These are phyloP conservation scores for Atta cephalotes DNA, from an alignment of 1,140 invertebrate species.

Conservation along the genomic window DNA sequence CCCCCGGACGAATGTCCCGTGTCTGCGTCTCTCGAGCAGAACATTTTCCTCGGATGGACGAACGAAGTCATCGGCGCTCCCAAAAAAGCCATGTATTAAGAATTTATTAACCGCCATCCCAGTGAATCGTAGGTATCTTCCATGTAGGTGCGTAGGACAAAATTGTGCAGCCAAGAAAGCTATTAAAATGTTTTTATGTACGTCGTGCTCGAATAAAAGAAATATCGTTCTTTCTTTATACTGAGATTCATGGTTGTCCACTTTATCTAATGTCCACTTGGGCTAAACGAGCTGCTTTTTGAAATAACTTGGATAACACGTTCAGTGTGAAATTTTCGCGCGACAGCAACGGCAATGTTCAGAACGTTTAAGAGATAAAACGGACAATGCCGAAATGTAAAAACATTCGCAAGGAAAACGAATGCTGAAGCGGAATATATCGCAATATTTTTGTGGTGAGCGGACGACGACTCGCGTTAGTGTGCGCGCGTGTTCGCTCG, in stretches of 20 bases:
- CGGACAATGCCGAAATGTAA: not conserved
- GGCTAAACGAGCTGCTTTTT: constrained; percentile 45
- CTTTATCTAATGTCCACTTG: constrained; percentile 23
- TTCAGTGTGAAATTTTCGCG: not conserved
- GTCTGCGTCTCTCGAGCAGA: constrained; percentile 68
- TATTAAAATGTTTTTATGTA: constrained; percentile 18
- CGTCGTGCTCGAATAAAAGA: not conserved
- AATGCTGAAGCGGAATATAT: not conserved
- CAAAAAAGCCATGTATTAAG: constrained; percentile 67
- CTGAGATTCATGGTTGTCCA: constrained; percentile 9
- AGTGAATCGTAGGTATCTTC: constrained; percentile 3
- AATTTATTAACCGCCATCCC: constrained; percentile 46
- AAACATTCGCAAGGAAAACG: not conserved
- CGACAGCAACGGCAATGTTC: not conserved
- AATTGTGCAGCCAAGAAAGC: not conserved
- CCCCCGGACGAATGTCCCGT: constrained; percentile 79
- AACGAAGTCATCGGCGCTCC: constrained; percentile 77
- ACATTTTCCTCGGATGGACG: constrained; percentile 80
- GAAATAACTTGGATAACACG: not conserved
- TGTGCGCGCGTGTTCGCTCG: constrained; percentile 71
- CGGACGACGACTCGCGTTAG: constrained; percentile 20
- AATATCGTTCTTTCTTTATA: not conserved
- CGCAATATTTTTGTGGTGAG: constrained; percentile 49
- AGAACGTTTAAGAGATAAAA: constrained; percentile 14
- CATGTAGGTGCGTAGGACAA: not conserved